Conservation (phyloP, 2,888 invertebrate species). For the Drosophila monieri region DNA sequence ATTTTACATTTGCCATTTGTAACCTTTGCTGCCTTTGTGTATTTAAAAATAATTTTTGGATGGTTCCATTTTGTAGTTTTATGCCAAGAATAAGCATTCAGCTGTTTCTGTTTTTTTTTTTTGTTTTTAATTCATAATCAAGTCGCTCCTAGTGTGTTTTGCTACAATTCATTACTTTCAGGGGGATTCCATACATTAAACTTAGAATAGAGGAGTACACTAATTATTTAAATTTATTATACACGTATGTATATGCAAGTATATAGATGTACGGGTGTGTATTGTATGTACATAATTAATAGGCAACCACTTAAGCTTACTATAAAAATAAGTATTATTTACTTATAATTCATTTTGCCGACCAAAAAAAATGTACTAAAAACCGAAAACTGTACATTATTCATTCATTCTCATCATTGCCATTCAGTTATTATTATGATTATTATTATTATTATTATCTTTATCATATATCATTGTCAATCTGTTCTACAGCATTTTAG, state of each 20-base stretch:
- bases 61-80: conserved; percentile 53
- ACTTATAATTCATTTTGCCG: conserved; percentile 52
- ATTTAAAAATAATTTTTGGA: conserved; percentile 56
- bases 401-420: conserved; percentile 31
- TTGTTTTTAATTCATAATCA: conserved; percentile 67
- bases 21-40: conserved; percentile 35
- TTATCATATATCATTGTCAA: conserved; percentile 57
- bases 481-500: conserved; percentile 38
- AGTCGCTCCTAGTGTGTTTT: conserved; percentile 35
- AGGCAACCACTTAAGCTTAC: conserved; percentile 75
- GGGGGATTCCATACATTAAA: conserved; percentile 56
- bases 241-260: conserved; percentile 32
- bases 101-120: conserved; percentile 16
- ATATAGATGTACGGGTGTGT: conserved; percentile 43
- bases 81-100: conserved; percentile 26
- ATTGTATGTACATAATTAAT: conserved; percentile 71
- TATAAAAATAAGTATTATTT: conserved; percentile 67
- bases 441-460: conserved; percentile 23
- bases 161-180: conserved; percentile 71
- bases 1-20: conserved; percentile 43
- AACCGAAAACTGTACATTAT: conserved; percentile 70
- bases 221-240: conserved; percentile 49
- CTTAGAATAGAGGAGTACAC: conserved; percentile 67
- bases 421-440: conserved; percentile 30
- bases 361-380: conserved; percentile 61